Base-by-base conservation (phyloP, 2,888 invertebrate genomes). In the Melanchra persicariae region DNA sequence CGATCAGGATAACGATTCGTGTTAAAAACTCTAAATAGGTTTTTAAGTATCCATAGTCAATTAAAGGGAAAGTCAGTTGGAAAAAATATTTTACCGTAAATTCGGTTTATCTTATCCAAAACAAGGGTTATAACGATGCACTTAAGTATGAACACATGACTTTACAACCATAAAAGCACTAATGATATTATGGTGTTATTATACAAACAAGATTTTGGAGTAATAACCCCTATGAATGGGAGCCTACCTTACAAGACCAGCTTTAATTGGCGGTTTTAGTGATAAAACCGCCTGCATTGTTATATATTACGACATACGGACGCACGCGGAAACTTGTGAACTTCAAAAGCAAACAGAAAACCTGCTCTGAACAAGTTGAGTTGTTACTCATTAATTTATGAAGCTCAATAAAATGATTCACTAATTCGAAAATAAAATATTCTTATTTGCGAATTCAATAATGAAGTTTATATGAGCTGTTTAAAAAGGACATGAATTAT, bases 61-160 rank as follows among this genome's bases (percentile, higher is more conserved):
- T 94, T 93, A 94, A 90, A 88, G 90, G 87, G 91, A 92, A 93
- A 92, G 90, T 85, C 82, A 81, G 87, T 85, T 34, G 61, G 90
- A 62, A 62, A 89, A 85, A 88, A 81, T 85, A 88, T 85, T 85
- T 85, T 82, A 70, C 74, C 86, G 88, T 91, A 91, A 91, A 91
- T 90, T 88, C 75, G 74, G 55, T 75, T 89, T 90, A 93, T 93
- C 92, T 93, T 88, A 92, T 91, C 91, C 81, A 67, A 82, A 87
- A 91, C 90, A 84, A 74, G 83, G 73, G 68, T 87, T 87, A 87
- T 90, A 90, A 91, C 85, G 89, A 88, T 84, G 89, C 89, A 90
- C 87, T 90, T 89, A 74, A 75, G 87, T 82, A 81, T 84, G 80
- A 85, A 86, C 85, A 87, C 85, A 85, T 84, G 83, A 82, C 79